These are phyloP conservation scores for Hypomesus transpacificus DNA, from an alignment of 2,113 vertebrate species.

Conservation along the genomic window DNA sequence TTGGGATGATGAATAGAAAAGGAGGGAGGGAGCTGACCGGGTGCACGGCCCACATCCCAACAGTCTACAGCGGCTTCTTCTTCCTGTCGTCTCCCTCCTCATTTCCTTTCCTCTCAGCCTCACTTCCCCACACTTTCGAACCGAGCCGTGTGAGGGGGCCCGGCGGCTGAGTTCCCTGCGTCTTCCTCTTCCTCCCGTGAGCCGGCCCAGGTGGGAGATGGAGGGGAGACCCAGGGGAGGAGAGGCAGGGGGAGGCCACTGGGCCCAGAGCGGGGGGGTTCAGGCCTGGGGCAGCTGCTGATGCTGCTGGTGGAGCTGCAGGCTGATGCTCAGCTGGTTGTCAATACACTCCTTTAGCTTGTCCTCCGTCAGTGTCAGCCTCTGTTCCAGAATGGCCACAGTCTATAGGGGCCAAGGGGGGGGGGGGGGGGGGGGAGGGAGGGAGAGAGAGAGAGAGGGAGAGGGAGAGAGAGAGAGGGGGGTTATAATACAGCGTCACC, in stretches of 20 bases:
- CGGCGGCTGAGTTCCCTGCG: too few relatives aligned
- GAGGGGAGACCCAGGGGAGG: too few relatives aligned
- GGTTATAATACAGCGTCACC: conserved; percentile 24
- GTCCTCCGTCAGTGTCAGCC: conserved; percentile 90
- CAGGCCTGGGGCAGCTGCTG: neutral
- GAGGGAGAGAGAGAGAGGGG: neutral
- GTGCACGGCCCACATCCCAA: too few relatives aligned
- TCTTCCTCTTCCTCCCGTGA: too few relatives aligned
- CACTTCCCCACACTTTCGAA: too few relatives aligned
- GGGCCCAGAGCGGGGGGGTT: too few relatives aligned
- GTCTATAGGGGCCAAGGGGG: conserved; percentile 52
- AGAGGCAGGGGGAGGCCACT: too few relatives aligned
- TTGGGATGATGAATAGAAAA: neutral
- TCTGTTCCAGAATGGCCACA: conserved; percentile 80
- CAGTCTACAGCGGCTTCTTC: too few relatives aligned
- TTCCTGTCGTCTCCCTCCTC: too few relatives aligned
- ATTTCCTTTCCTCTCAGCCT: too few relatives aligned
- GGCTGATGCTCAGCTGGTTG: conserved; percentile 81
- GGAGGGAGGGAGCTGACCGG: neutral
- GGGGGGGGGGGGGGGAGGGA: conserved; percentile 1
- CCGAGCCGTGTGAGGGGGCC: too few relatives aligned
- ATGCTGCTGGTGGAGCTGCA: conserved; percentile 55
- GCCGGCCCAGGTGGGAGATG: too few relatives aligned
- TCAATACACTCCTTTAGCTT: conserved; percentile 93
- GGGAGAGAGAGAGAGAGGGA: neutral